phyloP scores from a whole-genome alignment of 2,888 invertebrate genomes.

The Heteromurus nitidus region DNA sequence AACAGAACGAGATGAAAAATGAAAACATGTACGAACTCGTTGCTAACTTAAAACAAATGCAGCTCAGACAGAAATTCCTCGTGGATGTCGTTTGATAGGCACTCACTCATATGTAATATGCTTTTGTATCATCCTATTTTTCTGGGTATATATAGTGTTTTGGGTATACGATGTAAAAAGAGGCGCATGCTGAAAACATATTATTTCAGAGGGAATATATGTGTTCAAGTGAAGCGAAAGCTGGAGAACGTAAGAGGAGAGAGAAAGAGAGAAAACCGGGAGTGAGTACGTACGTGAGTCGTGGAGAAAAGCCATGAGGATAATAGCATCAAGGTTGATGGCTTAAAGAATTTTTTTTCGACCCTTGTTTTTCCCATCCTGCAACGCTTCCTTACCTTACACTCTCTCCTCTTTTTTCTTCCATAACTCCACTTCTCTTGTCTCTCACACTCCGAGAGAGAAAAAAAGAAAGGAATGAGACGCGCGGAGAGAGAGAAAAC shows the following conservation, averaged over 20 bases:
- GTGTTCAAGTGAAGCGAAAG: slow-evolving; percentile 29
- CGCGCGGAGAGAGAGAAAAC: not conserved
- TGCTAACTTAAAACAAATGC: slow-evolving; percentile 30
- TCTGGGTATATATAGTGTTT: slow-evolving; percentile 13
- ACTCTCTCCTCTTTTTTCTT: slow-evolving; percentile 25
- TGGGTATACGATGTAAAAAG: slow-evolving; percentile 16
- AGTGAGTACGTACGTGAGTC: slow-evolving; percentile 56
- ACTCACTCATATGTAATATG: not conserved
- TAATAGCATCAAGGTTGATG: slow-evolving; percentile 62
- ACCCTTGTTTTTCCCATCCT: slow-evolving; percentile 48
- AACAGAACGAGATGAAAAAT: slow-evolving; percentile 41
- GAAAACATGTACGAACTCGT: slow-evolving; percentile 18
- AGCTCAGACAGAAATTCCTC: not conserved
- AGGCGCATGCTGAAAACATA: slow-evolving; percentile 7
- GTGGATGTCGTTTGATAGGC: not conserved
- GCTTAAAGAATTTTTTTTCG: slow-evolving; percentile 53
- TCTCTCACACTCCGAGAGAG: slow-evolving; percentile 42
- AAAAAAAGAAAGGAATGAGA: too few relatives aligned
- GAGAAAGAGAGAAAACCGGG: slow-evolving; percentile 21
- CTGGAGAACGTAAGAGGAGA: slow-evolving; percentile 21
- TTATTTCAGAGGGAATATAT: slow-evolving; percentile 37
- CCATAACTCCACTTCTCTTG: slow-evolving; percentile 54
- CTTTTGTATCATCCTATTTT: slow-evolving; percentile 3
- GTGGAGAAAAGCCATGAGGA: slow-evolving; percentile 61
- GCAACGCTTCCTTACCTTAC: slow-evolving; percentile 45